Percentiles rank a stretch among this genome's conserved stretches.
These are phyloP conservation scores for Eumaeus atala DNA, from an alignment of 1,140 invertebrate genomes.

Conservation along the genomic window DNA sequence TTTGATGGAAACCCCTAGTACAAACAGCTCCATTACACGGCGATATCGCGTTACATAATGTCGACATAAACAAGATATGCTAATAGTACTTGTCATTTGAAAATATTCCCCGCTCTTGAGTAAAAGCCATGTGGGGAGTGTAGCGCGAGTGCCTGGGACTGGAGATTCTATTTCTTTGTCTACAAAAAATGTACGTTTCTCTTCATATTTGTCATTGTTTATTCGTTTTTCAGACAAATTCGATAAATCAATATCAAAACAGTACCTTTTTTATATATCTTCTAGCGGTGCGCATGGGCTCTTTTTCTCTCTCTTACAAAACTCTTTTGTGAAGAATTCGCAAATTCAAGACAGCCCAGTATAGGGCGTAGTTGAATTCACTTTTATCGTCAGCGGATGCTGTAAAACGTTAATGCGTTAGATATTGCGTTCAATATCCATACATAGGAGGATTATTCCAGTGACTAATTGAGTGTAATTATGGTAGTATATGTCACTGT, in stretches of 20 bases:
- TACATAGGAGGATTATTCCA: neutral
- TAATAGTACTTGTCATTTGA: slow-evolving; percentile 29
- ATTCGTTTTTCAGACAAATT: no score
- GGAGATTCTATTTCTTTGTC: neutral
- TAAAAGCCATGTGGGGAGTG: neutral
- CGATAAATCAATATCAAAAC: no score
- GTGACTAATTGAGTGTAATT: neutral
- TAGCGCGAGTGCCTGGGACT: neutral
- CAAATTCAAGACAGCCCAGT: no score
- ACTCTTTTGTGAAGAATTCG: no score
- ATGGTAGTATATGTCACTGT: neutral
- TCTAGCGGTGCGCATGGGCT: no score
- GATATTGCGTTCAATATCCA: slow-evolving; percentile 1
- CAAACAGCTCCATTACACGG: slow-evolving; percentile 34
- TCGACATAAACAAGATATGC: slow-evolving; percentile 29
- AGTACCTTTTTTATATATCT: no score
- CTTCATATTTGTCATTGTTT: neutral
- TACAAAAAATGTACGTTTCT: neutral
- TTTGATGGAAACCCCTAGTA: slow-evolving; percentile 19
- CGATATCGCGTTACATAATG: slow-evolving; percentile 32
- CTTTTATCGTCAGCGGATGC: no score
- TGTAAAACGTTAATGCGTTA: no score
- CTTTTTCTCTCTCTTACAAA: no score
- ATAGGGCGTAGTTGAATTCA: no score
- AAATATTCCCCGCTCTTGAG: slow-evolving; percentile 18